These are phyloP conservation scores for Epizoanthus ramosus DNA, from an alignment of 92 coral and sea anemone species.

Conservation along the genomic window DNA sequence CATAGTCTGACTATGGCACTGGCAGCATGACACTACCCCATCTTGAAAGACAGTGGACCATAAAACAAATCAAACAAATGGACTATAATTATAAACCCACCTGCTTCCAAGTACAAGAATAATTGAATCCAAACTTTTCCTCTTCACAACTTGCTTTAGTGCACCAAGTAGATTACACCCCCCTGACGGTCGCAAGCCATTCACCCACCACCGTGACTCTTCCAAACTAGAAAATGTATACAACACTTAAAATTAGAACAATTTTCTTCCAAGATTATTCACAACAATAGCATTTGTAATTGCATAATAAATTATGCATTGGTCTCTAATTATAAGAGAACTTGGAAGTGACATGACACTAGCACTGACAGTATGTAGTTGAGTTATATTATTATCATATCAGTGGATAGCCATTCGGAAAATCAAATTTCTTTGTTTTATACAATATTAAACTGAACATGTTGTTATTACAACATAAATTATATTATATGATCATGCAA, in stretches of 20 bases:
- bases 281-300: too few relatives aligned
- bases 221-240: constrained; percentile 65
- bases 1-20: neutral
- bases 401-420: too few relatives aligned
- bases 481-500: too few relatives aligned
- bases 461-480: too few relatives aligned
- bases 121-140: constrained; percentile 89
- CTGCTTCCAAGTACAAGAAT: constrained; percentile 94
- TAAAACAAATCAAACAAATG: neutral
- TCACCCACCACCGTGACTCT: constrained; percentile 91
- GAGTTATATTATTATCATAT: too few relatives aligned
- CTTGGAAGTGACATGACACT: too few relatives aligned
- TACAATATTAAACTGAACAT: too few relatives aligned
- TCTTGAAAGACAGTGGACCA: too few relatives aligned
- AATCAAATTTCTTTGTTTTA: too few relatives aligned
- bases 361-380: too few relatives aligned
- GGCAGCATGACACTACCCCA: neutral
- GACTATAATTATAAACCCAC: constrained; percentile 43
- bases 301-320: too few relatives aligned
- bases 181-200: constrained; percentile 78
- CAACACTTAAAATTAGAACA: neutral
- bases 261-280: neutral
- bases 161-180: constrained; percentile 94
- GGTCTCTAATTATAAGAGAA: too few relatives aligned
- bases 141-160: constrained; percentile 86